A percentile compares a stretch with the other conserved stretches of the same genome.
phyloP scores from a whole-genome alignment of 2,113 vertebrate genomes.

The Brachyistius frenatus region DNA sequence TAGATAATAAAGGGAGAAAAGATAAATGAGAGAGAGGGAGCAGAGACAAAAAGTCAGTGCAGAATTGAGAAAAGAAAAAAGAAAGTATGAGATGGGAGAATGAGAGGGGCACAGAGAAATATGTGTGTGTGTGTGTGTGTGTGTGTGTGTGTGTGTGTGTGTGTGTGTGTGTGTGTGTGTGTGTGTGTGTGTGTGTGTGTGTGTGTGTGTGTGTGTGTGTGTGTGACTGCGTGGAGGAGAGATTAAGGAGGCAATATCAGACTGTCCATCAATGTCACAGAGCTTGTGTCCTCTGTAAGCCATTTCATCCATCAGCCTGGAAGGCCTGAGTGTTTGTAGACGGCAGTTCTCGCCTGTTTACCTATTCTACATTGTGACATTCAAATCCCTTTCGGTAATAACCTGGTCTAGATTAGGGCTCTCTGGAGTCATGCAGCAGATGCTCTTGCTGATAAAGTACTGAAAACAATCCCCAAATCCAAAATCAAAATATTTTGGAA shows the following conservation, averaged over 20 bases:
- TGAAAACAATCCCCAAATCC: background rate
- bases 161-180: constrained; percentile 30
- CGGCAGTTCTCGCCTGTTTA: constrained; percentile 39
- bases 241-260: constrained; percentile 79
- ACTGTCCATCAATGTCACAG: constrained; percentile 81
- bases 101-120: constrained; percentile 25
- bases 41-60: constrained; percentile 33
- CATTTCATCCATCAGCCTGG: constrained; percentile 75
- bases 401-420: constrained; percentile 19
- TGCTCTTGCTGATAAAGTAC: constrained; percentile 5
- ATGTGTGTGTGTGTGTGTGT: constrained; percentile 9
- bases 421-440: constrained; percentile 15
- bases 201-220: constrained; percentile 21
- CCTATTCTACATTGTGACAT: constrained; percentile 48
- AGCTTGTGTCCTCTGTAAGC: constrained; percentile 74
- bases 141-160: background rate
- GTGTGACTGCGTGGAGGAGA: constrained; percentile 53
- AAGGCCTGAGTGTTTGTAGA: constrained; percentile 51
- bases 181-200: constrained; percentile 1
- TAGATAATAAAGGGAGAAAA: constrained; percentile 24
- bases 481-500: constrained; percentile 2
- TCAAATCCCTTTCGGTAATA: constrained; percentile 45
- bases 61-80: constrained; percentile 37
- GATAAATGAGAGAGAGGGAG: constrained; percentile 7
- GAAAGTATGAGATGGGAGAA: constrained; percentile 27